phyloP scores from a whole-genome alignment of 1,140 invertebrate species.

The Drosophila erecta region DNA sequence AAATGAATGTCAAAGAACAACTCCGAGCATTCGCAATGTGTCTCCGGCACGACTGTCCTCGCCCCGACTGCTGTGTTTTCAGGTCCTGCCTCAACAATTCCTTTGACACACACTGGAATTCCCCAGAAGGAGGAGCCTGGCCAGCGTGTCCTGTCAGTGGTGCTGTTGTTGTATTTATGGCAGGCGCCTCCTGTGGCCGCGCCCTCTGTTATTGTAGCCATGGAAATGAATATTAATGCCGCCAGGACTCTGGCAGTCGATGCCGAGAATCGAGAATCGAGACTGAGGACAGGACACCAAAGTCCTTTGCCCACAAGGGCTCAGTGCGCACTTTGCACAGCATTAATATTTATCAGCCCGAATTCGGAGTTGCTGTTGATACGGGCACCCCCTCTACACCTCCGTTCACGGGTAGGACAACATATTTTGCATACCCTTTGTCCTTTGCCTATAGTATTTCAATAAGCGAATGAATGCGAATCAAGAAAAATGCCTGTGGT shows the following conservation, averaged over 20 bases:
- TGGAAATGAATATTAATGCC: slow-evolving; percentile 82
- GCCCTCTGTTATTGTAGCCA: slow-evolving; percentile 71
- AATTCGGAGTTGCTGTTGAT: slow-evolving; percentile 57
- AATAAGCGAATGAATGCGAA: slow-evolving; percentile 59
- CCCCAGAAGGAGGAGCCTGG: slow-evolving; percentile 33
- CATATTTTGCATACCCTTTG: slow-evolving; percentile 67
- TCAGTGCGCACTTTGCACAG: slow-evolving; percentile 78
- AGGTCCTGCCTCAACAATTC: slow-evolving; percentile 64
- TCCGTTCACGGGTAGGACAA: slow-evolving; percentile 32
- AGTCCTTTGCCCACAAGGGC: slow-evolving; percentile 80
- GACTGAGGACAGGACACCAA: slow-evolving; percentile 31
- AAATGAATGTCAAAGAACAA: slow-evolving; percentile 81
- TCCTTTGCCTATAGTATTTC: slow-evolving; percentile 56
- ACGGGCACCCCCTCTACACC: slow-evolving; percentile 6
- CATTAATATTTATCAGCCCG: slow-evolving; percentile 79
- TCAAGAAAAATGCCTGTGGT: slow-evolving; percentile 24
- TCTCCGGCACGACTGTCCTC: slow-evolving; percentile 5
- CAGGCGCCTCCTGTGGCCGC: slow-evolving; percentile 65
- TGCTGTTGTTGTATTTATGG: slow-evolving; percentile 46
- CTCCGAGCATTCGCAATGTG: slow-evolving; percentile 34
- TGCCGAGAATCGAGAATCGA: slow-evolving; percentile 18
- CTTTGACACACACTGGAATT: slow-evolving; percentile 69
- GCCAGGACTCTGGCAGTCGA: slow-evolving; percentile 61
- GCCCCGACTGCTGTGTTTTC: background rate
- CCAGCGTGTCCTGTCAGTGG: slow-evolving; percentile 39